A percentile compares a stretch with the other conserved stretches of the same genome.
phyloP scores from a whole-genome alignment of 1,140 invertebrate genomes.

The Saxidomus purpurata region DNA sequence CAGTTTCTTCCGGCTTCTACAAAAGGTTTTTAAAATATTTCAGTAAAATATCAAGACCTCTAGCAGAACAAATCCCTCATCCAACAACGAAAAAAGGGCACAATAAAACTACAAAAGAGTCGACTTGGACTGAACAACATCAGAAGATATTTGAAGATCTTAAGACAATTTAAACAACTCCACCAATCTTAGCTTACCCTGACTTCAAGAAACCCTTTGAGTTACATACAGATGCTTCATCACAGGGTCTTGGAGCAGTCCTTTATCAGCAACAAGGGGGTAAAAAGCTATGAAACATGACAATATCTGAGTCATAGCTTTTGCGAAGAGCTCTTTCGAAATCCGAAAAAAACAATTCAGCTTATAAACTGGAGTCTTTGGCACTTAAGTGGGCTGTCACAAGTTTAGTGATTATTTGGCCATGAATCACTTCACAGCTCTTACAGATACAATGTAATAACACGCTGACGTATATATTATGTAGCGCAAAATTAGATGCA shows the following conservation, averaged over 20 bases:
- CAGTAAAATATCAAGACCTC: slow-evolving; percentile 70
- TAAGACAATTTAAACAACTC: slow-evolving; percentile 37
- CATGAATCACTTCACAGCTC: too few relatives aligned
- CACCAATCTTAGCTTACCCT: slow-evolving; percentile 33
- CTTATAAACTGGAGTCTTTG: neutral
- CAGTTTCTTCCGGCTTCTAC: slow-evolving; percentile 80
- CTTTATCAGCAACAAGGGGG: slow-evolving; percentile 9
- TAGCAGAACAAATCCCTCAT: slow-evolving; percentile 60
- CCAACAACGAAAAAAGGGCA: neutral
- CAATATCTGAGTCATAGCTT: too few relatives aligned
- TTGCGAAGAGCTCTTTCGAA: too few relatives aligned
- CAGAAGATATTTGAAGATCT: neutral
- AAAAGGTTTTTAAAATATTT: slow-evolving; percentile 77
- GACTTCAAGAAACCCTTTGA: slow-evolving; percentile 31
- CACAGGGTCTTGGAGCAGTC: neutral
- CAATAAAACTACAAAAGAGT: neutral
- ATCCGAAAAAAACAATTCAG: neutral
- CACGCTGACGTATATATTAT: too few relatives aligned
- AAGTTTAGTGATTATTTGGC: neutral
- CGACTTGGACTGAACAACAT: neutral
- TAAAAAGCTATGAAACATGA: too few relatives aligned
- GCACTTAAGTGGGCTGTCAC: neutral
- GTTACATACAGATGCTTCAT: neutral
- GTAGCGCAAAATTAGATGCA: too few relatives aligned
- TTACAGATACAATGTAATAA: neutral